phyloP scores from a whole-genome alignment of 2,888 invertebrate genomes.

The Lochmaea capreae region DNA sequence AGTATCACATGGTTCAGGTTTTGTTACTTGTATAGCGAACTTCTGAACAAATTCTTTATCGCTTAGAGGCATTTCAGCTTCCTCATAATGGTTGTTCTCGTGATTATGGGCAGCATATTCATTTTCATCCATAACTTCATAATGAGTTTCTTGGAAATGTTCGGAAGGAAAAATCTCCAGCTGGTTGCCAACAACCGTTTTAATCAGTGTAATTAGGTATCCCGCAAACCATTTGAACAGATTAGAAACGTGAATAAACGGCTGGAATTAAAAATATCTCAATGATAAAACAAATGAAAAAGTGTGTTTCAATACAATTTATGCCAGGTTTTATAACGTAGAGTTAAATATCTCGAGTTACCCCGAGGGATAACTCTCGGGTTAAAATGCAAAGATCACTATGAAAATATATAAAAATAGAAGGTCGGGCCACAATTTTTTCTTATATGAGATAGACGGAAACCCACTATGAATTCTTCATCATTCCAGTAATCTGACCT shows the following conservation, averaged over 20 bases:
- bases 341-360: too few species aligned
- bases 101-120: slow-evolving; percentile 34
- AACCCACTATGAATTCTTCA: too few species aligned
- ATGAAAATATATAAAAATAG: too few species aligned
- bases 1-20: slow-evolving; percentile 88
- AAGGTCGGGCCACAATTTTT: too few species aligned
- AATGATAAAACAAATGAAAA: too few species aligned
- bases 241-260: slow-evolving; percentile 70
- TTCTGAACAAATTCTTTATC: slow-evolving; percentile 71
- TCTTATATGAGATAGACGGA: too few species aligned
- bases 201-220: slow-evolving; percentile 71
- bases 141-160: slow-evolving; percentile 31
- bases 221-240: slow-evolving; percentile 71
- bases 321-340: too few species aligned
- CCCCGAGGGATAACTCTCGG: too few species aligned
- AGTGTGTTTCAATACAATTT: too few species aligned
- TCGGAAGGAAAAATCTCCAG: slow-evolving; percentile 35
- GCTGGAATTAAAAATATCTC: slow-evolving; percentile 64
- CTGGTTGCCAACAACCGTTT: slow-evolving; percentile 66
- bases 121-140: slow-evolving; percentile 54
- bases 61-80: slow-evolving; percentile 42
- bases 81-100: slow-evolving; percentile 38
- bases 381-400: too few species aligned
- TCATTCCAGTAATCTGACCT: too few species aligned
- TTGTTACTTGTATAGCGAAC: slow-evolving; percentile 70